Evolutionary conservation across 1,140 invertebrate species (phyloP).

Genomic region (Ceratosolen fusciceps): DNA sequence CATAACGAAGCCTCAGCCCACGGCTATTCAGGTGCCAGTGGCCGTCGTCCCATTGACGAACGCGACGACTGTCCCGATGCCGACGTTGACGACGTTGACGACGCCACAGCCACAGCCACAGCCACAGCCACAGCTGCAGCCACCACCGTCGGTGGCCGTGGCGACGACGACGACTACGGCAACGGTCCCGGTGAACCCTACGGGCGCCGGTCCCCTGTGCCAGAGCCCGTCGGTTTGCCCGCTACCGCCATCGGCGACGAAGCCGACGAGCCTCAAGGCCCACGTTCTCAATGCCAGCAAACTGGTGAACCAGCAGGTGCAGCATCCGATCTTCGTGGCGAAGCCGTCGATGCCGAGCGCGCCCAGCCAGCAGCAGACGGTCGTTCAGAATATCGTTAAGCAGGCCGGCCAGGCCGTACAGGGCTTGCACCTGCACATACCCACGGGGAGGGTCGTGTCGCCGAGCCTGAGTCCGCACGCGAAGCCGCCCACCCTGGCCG

Average conservation of each 20-base stretch:
- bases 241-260: conserved; percentile 49
- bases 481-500: conserved; percentile 59
- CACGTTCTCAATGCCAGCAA: conserved; percentile 72
- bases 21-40: conserved; percentile 50
- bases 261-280: conserved; percentile 73
- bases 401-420: conserved; percentile 60
- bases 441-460: conserved; percentile 60
- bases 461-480: conserved; percentile 63
- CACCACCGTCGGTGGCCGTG: too few relatives aligned
- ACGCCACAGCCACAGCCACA: too few relatives aligned
- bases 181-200: conserved; percentile 1
- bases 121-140: too few relatives aligned
- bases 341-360: conserved; percentile 56
- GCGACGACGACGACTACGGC: conserved; percentile 33
- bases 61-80: not conserved
- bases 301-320: conserved; percentile 52
- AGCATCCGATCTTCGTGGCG: conserved; percentile 49
- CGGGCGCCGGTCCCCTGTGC: too few relatives aligned
- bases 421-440: conserved; percentile 63
- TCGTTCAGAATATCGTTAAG: conserved; percentile 66
- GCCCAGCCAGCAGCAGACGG: conserved; percentile 55
- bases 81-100: too few relatives aligned
- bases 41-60: not conserved
- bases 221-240: conserved; percentile 9
- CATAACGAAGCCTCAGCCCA: conserved; percentile 61